These are phyloP conservation scores for Pandemis corylana DNA, from an alignment of 2,888 invertebrate genomes.

Conservation along the genomic window DNA sequence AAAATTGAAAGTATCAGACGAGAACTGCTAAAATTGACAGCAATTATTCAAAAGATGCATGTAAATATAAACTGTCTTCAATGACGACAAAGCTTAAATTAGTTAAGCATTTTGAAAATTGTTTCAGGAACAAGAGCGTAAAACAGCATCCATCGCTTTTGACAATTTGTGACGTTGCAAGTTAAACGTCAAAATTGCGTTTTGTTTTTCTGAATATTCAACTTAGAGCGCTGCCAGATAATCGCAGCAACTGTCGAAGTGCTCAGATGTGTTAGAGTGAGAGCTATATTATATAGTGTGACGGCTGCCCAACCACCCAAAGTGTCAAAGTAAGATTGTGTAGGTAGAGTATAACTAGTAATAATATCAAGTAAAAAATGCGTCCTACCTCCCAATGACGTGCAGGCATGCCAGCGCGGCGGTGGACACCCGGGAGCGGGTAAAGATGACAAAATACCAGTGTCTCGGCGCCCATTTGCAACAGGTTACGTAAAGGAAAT, in stretches of 20 bases:
- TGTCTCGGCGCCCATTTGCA: too few species aligned
- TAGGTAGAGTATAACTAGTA: too few species aligned
- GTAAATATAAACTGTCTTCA: not conserved
- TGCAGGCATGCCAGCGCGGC: too few species aligned
- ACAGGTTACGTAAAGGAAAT: not conserved
- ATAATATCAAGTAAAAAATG: too few species aligned
- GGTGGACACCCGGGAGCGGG: too few species aligned
- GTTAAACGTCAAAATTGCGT: not conserved
- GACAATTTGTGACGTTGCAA: not conserved
- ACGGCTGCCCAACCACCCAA: too few species aligned
- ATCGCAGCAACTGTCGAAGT: not conserved
- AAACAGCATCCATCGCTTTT: not conserved
- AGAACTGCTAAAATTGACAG: not conserved
- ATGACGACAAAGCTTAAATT: not conserved
- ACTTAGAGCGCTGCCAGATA: not conserved
- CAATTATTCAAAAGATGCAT: too few species aligned
- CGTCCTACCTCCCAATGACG: too few species aligned
- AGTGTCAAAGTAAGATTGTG: too few species aligned
- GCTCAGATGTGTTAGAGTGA: too few species aligned
- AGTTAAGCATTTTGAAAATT: not conserved
- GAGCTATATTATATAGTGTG: too few species aligned
- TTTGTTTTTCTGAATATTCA: not conserved
- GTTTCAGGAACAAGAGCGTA: not conserved
- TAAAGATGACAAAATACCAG: too few species aligned
- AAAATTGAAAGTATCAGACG: not conserved